These are phyloP conservation scores for Macropis europaea DNA, from an alignment of 2,888 invertebrate genomes.

Conservation along the genomic window DNA sequence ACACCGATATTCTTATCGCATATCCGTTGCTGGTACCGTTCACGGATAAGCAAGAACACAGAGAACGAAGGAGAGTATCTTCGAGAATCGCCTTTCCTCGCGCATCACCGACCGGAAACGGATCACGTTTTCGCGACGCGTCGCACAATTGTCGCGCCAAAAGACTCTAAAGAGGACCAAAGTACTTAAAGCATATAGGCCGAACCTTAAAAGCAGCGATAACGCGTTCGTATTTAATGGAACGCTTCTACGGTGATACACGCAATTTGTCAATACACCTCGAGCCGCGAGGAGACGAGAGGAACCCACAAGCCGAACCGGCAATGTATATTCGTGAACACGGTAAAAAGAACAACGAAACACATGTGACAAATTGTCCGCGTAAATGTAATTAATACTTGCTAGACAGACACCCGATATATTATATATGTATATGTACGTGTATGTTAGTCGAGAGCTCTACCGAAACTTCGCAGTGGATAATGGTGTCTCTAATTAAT, in stretches of 20 bases:
- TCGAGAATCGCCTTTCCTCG: too few relatives aligned
- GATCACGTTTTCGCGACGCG: constrained; percentile 34
- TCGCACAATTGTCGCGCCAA: constrained; percentile 48
- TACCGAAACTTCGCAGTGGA: constrained; percentile 19
- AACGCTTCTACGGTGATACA: constrained; percentile 48
- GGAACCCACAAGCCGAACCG: constrained; percentile 20
- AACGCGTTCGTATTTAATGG: constrained; percentile 9
- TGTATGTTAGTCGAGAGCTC: constrained; percentile 45
- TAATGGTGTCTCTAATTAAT: constrained; percentile 31
- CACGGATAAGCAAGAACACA: constrained; percentile 1
- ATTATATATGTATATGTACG: constrained; percentile 49
- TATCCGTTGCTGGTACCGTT: too few relatives aligned
- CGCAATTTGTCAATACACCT: constrained; percentile 52
- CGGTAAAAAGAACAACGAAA: constrained; percentile 62
- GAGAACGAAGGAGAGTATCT: neutral
- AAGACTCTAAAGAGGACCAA: constrained; percentile 66
- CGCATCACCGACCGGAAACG: neutral
- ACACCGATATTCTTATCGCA: too few relatives aligned
- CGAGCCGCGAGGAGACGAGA: neutral
- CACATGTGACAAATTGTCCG: constrained; percentile 54
- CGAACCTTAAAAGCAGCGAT: constrained; percentile 32
- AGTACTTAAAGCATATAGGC: constrained; percentile 57
- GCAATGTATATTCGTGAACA: constrained; percentile 44
- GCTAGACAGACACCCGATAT: constrained; percentile 39
- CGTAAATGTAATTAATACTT: constrained; percentile 58